phyloP scores from a whole-genome alignment of 2,888 invertebrate species.

The Stegophylla sp. region DNA sequence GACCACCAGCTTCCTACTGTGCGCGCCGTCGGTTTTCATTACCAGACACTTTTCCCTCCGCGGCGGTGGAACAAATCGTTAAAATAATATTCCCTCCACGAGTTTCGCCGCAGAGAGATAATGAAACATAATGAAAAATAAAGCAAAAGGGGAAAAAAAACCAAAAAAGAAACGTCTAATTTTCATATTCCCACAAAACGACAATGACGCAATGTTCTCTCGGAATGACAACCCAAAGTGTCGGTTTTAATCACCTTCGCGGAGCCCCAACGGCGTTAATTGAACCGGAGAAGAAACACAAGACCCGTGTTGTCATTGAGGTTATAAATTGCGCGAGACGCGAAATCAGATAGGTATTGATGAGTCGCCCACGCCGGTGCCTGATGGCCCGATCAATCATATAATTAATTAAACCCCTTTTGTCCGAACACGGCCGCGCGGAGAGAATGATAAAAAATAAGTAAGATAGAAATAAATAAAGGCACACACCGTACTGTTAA shows the following conservation, averaged over 20 bases:
- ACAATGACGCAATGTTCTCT: background rate
- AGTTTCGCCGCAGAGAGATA: background rate
- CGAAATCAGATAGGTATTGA: constrained; percentile 59
- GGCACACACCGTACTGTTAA: constrained; percentile 21
- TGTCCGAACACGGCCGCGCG: constrained; percentile 5
- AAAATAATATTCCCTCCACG: background rate
- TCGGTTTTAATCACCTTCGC: constrained; percentile 54
- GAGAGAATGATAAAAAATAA: constrained; percentile 40
- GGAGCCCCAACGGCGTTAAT: constrained; percentile 42
- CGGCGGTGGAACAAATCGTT: constrained; percentile 8
- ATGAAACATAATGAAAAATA: constrained; percentile 17
- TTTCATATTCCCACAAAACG: constrained; percentile 28
- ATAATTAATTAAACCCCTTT: constrained; percentile 54
- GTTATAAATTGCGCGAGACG: constrained; percentile 57
- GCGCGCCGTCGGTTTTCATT: constrained; percentile 23
- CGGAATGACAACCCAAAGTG: constrained; percentile 34
- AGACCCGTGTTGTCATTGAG: constrained; percentile 53
- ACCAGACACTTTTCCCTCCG: background rate
- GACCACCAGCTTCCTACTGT: background rate
- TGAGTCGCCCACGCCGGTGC: constrained; percentile 50
- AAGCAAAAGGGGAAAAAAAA: too few relatives aligned
- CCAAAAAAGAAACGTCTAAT: constrained; percentile 7
- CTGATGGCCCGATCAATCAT: constrained; percentile 58
- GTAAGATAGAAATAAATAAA: constrained; percentile 15
- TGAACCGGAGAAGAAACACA: constrained; percentile 56